Base-by-base conservation (phyloP, 2,113 vertebrate genomes). In the Gymnorhina tibicen region DNA sequence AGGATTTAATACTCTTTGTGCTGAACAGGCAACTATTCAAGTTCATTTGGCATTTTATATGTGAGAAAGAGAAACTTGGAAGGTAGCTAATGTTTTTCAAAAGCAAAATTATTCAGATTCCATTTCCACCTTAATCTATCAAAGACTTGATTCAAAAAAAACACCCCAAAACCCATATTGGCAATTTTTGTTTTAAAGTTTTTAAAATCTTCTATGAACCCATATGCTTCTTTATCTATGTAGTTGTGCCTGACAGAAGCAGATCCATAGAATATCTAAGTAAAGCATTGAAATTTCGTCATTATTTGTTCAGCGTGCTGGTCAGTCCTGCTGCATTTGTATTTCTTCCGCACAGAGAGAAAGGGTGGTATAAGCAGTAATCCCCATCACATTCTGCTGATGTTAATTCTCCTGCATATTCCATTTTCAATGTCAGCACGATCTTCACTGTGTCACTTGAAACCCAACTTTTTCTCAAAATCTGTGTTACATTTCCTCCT, bases 151-250 rank as follows among this genome's bases (percentile, higher is more conserved):
- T 33, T 55, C 0, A 59, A 52, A 80, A 62, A 68, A 41, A 16
- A 14, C 32, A 52, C 1, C 2, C 8, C 30, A 32, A 32, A 55
- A 1, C 4, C 3, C 9, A 55, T 30, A n/a, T 6, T 9, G 0
- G 20, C 41, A 72, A 13, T 37, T 72, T 53, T 33, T 26, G 8
- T 58, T 41, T 41, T 37, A 49, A n/a, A 17, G 3, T 11, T 37
- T 70, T 75, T 67, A 13, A 35, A 27, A 17, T 32, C 12, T 5
- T 47, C 7, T 59, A 22, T 47, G 32, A 87, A 41, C 4, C 2
- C 9, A 16, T 39, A 33, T 67, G 4, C 13, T 64, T 50, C 19
- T 69, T 89, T 74, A 33, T 42, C 16, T 37, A 15, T 0, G 0
- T 37, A 30, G 13, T 9, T 90, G 32, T 73, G 8, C 5, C 41